Conservation (phyloP, 2,113 vertebrate species). For the Elaphurus davidianus region DNA sequence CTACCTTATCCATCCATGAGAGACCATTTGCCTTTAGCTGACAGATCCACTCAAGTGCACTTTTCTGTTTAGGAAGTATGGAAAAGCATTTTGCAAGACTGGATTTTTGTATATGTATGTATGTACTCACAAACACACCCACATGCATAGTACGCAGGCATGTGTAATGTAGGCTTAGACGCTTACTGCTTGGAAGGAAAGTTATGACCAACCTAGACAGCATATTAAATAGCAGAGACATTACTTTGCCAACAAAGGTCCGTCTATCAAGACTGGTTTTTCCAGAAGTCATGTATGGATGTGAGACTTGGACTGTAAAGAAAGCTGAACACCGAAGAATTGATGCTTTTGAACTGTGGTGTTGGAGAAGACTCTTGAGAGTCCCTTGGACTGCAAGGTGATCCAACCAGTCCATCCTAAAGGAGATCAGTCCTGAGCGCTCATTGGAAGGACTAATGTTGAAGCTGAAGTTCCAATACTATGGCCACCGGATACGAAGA, state of each 20-base stretch:
- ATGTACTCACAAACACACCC: background rate
- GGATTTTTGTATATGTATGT: background rate
- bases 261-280: background rate
- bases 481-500: background rate
- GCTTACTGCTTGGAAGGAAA: background rate
- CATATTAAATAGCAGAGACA: background rate
- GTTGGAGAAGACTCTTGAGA: background rate
- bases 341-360: background rate
- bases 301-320: background rate
- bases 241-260: background rate
- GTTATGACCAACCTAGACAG: background rate
- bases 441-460: background rate
- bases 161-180: background rate
- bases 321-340: background rate
- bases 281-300: background rate
- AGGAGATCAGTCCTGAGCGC: background rate
- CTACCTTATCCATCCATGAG: background rate
- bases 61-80: background rate
- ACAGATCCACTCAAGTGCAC: background rate
- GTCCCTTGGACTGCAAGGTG: background rate
- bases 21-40: background rate
- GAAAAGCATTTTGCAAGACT: background rate
- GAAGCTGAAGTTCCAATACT: background rate
- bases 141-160: background rate
- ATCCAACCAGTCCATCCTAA: background rate